Percentiles rank a stretch among this genome's conserved stretches.
Conservation (phyloP, 2,888 invertebrate genomes). For the Aphodius sticticus region DNA sequence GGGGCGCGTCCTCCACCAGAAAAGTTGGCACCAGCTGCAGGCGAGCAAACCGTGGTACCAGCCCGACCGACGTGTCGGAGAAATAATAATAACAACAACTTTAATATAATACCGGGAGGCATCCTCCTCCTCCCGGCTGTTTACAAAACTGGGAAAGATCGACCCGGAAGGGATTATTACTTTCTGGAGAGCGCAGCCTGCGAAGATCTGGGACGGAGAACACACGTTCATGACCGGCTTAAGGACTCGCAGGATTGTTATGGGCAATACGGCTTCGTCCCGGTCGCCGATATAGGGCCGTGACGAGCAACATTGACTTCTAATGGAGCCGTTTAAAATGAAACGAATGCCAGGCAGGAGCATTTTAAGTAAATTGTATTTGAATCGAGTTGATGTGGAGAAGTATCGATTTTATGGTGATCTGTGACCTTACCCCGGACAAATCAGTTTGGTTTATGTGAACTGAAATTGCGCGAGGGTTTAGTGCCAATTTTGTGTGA, state of each 20-base stretch:
- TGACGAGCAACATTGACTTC: slow-evolving; percentile 6
- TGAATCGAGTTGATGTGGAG: not conserved
- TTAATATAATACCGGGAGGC: slow-evolving; percentile 39
- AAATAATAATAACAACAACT: slow-evolving; percentile 43
- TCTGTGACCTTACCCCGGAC: not conserved
- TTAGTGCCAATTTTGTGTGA: not conserved
- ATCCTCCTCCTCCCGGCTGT: slow-evolving; percentile 28
- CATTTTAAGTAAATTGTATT: slow-evolving; percentile 4
- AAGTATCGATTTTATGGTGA: not conserved
- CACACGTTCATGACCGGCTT: slow-evolving; percentile 25
- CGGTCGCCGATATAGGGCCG: not conserved
- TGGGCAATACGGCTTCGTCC: not conserved
- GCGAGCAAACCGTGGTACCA: not conserved
- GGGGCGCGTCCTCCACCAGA: slow-evolving; percentile 38
- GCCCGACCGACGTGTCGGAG: slow-evolving; percentile 36
- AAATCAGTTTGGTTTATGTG: not conserved
- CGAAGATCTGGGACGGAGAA: not conserved
- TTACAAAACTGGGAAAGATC: slow-evolving; percentile 36
- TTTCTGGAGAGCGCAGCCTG: slow-evolving; percentile 14
- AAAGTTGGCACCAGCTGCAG: slow-evolving; percentile 43
- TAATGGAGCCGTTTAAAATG: not conserved
- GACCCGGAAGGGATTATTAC: slow-evolving; percentile 26
- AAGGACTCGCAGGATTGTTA: not conserved
- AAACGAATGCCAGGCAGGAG: not conserved
- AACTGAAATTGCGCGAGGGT: not conserved